Evolutionary conservation across 2,797 vertebrate genomes (phyloP).

Genomic region (Echiichthys vipera): DNA sequence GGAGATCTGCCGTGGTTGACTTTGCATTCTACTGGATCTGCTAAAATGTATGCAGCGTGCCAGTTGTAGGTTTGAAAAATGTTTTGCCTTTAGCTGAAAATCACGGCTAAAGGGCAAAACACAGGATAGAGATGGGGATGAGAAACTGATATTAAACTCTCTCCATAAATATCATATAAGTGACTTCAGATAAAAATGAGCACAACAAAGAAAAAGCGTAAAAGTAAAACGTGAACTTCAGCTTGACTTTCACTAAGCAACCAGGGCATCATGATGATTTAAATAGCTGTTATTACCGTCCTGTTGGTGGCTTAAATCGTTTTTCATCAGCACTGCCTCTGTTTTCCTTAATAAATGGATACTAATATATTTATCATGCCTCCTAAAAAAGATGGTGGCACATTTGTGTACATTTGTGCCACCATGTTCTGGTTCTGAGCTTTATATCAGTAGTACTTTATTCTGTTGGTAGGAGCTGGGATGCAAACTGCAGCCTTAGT

Average conservation of each 20-base stretch:
- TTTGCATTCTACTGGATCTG: neutral
- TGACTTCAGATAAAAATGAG: neutral
- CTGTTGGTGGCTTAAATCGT: neutral
- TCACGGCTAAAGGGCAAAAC: neutral
- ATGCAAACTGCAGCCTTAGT: neutral
- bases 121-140: neutral
- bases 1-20: conserved; percentile 2
- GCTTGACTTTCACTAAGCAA: neutral
- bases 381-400: neutral
- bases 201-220: neutral
- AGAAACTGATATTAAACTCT: neutral
- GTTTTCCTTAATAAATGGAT: neutral
- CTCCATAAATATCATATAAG: neutral
- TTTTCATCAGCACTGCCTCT: neutral
- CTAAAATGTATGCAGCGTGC: neutral
- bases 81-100: neutral
- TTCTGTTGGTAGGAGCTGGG: too few species aligned
- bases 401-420: too few species aligned
- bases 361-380: neutral
- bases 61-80: neutral
- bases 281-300: neutral
- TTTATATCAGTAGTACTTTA: too few species aligned
- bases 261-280: neutral
- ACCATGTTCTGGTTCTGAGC: too few species aligned
- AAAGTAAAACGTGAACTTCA: too few species aligned